A percentile compares a stretch with the other conserved stretches of the same genome.
Conservation (phyloP, 2,113 vertebrate genomes). For the Alligator sinensis region DNA sequence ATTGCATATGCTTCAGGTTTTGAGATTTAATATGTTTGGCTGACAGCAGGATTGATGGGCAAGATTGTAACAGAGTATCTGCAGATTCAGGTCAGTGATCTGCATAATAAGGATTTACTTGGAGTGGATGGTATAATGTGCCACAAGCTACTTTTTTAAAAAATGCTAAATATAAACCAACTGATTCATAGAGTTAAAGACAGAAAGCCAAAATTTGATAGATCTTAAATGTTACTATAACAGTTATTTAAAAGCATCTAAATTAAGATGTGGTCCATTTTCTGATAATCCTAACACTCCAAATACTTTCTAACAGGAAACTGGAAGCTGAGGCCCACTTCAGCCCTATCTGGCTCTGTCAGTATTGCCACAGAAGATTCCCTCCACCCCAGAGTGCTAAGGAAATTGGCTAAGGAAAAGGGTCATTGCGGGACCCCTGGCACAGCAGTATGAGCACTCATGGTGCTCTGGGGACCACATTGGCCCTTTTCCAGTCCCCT, state of each 20-base stretch:
- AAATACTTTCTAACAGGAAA: neutral
- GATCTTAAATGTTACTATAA: neutral
- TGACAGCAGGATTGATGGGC: constrained; percentile 8
- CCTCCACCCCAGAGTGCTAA: no score
- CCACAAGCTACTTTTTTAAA: neutral
- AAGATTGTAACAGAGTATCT: constrained; percentile 28
- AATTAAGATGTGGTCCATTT: neutral
- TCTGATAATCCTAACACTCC: neutral
- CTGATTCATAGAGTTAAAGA: neutral
- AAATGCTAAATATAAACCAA: neutral
- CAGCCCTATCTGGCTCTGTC: neutral
- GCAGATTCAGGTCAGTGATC: constrained; percentile 55
- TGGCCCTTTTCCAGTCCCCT: no score
- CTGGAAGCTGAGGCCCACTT: neutral
- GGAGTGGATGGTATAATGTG: neutral
- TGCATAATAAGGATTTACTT: constrained; percentile 53
- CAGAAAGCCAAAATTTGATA: neutral
- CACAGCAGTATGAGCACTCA: no score
- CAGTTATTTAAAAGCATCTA: neutral
- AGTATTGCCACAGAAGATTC: neutral
- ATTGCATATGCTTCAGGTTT: neutral
- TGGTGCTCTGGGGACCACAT: no score
- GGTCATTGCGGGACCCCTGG: no score
- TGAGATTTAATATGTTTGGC: neutral
- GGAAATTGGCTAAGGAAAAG: no score